phyloP scores from a whole-genome alignment of 23 tunicate species.

The Trididemnum nubilum region DNA sequence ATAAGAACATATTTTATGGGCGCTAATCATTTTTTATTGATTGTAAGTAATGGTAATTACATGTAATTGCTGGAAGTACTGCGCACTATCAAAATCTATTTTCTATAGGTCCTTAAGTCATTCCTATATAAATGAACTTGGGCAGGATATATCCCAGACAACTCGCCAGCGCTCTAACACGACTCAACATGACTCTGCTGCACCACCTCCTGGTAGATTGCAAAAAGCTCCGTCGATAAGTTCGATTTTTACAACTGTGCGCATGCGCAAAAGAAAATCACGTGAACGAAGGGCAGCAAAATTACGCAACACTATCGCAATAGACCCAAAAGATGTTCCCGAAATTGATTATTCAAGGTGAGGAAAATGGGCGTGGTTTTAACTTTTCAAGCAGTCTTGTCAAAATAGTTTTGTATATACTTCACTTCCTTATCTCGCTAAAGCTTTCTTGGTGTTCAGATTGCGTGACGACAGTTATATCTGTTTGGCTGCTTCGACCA shows the following conservation, averaged over 20 bases:
- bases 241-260: conserved; percentile 81
- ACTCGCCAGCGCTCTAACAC: neutral
- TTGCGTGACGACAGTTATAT: no score
- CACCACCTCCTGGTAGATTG: neutral
- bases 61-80: no score
- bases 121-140: conserved; percentile 66
- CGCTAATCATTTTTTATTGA: no score
- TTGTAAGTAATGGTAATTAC: no score
- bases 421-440: no score
- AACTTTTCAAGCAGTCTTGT: no score
- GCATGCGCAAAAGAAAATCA: conserved; percentile 93
- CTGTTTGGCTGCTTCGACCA: no score
- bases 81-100: no score
- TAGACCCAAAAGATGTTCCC: conserved; percentile 44
- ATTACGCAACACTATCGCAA: conserved; percentile 75
- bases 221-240: conserved; percentile 77
- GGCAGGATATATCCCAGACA: conserved; percentile 36
- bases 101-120: conserved; percentile 69
- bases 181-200: neutral
- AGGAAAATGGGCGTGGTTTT: no score
- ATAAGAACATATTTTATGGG: no score
- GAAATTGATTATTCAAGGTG: conserved; percentile 27
- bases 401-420: no score
- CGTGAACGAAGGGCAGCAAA: conserved; percentile 51
- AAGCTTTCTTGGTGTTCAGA: no score